phyloP scores from a whole-genome alignment of 2,797 vertebrate species.

The Syngnathus rostellatus region DNA sequence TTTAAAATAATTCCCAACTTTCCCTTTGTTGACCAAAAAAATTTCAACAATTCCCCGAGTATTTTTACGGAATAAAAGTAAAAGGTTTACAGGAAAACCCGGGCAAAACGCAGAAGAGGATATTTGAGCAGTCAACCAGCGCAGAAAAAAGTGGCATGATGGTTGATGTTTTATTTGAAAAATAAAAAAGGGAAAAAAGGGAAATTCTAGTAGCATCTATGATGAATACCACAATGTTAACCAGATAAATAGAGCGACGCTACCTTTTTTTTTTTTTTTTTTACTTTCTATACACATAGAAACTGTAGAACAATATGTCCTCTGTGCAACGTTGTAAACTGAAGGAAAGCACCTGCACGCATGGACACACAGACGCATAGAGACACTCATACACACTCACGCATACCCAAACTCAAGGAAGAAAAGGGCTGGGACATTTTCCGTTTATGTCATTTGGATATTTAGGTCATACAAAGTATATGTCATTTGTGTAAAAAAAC shows the following conservation, averaged over 20 bases:
- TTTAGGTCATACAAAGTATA: no score
- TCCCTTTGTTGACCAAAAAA: neutral
- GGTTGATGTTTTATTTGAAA: no score
- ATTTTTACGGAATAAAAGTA: no score
- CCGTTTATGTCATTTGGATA: constrained; percentile 14
- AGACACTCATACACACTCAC: constrained; percentile 8
- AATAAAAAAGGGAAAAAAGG: no score
- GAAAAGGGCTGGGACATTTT: neutral
- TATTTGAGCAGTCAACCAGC: no score
- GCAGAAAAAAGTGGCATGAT: no score
- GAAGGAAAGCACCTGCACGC: constrained; percentile 52
- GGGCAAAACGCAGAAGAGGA: no score
- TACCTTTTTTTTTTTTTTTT: neutral
- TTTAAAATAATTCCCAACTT: neutral
- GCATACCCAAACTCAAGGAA: no score
- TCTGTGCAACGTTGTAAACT: constrained; percentile 43
- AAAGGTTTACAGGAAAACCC: no score
- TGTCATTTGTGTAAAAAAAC: no score
- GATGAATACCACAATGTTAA: neutral
- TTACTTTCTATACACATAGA: constrained; percentile 7
- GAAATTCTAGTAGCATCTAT: neutral
- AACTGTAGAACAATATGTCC: constrained; percentile 20
- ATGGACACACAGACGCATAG: neutral
- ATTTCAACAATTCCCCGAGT: neutral
- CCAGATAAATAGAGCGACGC: neutral